Conservation (phyloP, 2,888 invertebrate genomes). For the Limnephilus auricula region DNA sequence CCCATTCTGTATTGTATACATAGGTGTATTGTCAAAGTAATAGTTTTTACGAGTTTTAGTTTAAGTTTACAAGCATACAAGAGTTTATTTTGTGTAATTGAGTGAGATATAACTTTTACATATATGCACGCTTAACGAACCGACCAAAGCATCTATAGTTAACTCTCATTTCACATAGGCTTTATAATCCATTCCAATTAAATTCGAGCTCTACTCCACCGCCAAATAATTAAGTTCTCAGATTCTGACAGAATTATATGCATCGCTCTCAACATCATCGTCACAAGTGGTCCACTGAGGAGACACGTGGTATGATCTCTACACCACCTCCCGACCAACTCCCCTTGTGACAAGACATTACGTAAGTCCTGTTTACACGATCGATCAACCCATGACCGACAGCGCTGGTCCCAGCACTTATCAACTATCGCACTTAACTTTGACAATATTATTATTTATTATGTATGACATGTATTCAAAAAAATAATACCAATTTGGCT, state of each 20-base stretch:
- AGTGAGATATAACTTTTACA: too few species aligned
- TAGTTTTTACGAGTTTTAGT: too few species aligned
- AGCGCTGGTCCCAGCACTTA: background rate
- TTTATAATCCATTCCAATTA: background rate
- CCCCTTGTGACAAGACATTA: constrained; percentile 10
- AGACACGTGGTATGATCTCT: background rate
- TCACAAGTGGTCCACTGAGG: background rate
- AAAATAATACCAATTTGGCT: too few species aligned
- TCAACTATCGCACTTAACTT: background rate
- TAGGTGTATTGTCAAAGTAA: too few species aligned
- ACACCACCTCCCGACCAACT: background rate
- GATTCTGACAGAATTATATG: background rate
- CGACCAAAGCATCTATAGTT: background rate
- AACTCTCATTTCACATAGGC: background rate
- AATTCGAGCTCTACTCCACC: background rate
- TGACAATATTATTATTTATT: background rate
- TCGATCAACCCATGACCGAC: background rate
- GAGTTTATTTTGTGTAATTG: too few species aligned
- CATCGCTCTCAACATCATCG: background rate
- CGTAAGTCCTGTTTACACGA: constrained; percentile 8
- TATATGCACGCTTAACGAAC: too few species aligned
- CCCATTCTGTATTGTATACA: too few species aligned
- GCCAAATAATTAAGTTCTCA: background rate
- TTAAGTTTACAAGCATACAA: too few species aligned
- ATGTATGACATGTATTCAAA: background rate